These are phyloP conservation scores for Andrena bicolor DNA, from an alignment of 2,888 invertebrate genomes.

Conservation along the genomic window DNA sequence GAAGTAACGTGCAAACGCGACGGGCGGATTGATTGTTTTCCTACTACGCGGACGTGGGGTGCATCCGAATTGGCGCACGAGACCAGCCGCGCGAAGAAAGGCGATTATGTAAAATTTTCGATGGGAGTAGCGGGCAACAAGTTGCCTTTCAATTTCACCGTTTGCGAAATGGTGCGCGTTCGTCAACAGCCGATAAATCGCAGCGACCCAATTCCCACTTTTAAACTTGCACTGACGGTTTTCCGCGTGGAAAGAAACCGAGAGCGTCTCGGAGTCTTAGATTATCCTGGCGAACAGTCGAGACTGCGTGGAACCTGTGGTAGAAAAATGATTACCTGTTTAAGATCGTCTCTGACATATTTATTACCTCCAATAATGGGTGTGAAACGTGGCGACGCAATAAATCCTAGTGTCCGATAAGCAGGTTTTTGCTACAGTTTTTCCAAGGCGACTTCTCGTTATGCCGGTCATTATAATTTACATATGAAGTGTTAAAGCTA, in stretches of 20 bases:
- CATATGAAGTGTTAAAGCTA: too few species aligned
- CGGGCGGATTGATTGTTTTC: not conserved
- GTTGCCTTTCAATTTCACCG: slow-evolving; percentile 24
- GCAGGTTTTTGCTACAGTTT: not conserved
- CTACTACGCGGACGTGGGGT: not conserved
- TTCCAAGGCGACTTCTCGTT: too few species aligned
- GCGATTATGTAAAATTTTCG: slow-evolving; percentile 25
- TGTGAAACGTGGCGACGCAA: not conserved
- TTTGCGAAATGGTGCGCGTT: slow-evolving; percentile 2
- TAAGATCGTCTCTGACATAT: too few species aligned
- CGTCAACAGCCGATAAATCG: not conserved
- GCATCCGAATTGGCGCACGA: not conserved
- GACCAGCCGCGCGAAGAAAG: not conserved
- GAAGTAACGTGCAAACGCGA: not conserved
- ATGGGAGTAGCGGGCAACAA: not conserved
- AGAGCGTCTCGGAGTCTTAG: not conserved
- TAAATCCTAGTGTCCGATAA: not conserved
- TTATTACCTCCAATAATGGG: too few species aligned
- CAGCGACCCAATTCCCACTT: not conserved
- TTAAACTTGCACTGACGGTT: not conserved
- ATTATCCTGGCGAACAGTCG: not conserved
- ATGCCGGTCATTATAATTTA: too few species aligned
- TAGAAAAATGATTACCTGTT: not conserved
- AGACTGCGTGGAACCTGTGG: too few species aligned
- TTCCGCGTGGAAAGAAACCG: not conserved